Percentiles rank a stretch among this genome's conserved stretches.
phyloP scores from a whole-genome alignment of 2,113 vertebrate species.

The Nycticorax nycticorax region DNA sequence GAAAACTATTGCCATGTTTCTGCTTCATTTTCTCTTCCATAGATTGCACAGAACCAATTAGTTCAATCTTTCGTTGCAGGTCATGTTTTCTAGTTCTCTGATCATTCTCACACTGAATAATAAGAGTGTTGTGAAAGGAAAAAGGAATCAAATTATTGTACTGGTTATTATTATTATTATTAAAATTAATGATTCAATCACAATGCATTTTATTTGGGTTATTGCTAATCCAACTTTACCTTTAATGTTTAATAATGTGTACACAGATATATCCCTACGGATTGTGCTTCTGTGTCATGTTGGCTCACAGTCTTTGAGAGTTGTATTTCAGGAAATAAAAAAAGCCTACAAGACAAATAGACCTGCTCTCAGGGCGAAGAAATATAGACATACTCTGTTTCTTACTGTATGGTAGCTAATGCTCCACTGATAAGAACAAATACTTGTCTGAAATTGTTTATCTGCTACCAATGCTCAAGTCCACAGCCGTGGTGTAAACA shows the following conservation, averaged over 20 bases:
- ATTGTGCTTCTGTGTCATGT: neutral
- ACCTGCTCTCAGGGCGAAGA: neutral
- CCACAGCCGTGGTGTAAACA: neutral
- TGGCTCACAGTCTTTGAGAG: neutral
- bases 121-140: constrained; percentile 1
- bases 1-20: neutral
- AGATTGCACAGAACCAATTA: constrained; percentile 33
- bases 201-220: constrained; percentile 13
- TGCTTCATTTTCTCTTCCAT: constrained; percentile 25
- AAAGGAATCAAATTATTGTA: neutral
- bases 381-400: neutral
- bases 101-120: constrained; percentile 33
- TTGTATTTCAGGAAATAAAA: neutral
- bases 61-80: neutral
- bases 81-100: constrained; percentile 35
- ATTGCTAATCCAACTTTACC: constrained; percentile 1
- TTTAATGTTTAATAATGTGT: constrained; percentile 15
- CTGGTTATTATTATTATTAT: constrained; percentile 5
- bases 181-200: constrained; percentile 52
- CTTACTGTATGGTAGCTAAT: neutral
- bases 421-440: neutral
- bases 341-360: neutral
- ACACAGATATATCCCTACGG: neutral
- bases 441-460: neutral
- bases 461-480: neutral